These are phyloP conservation scores for Galerucella calmariensis DNA, from an alignment of 2,888 invertebrate species.

Conservation along the genomic window DNA sequence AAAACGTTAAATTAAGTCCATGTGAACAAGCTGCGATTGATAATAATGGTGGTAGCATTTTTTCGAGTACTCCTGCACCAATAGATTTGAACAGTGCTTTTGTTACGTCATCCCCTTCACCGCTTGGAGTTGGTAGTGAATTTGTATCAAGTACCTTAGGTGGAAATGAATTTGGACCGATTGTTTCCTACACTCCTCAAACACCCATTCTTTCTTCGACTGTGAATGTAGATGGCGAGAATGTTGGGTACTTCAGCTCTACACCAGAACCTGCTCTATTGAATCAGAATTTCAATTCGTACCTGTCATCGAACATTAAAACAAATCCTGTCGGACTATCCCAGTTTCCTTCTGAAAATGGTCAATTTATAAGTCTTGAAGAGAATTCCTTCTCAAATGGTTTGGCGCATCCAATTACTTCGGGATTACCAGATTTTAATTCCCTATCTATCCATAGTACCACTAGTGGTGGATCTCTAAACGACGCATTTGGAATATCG, in stretches of 20 bases:
- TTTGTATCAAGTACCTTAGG: slow-evolving; percentile 15
- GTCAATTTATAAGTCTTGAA: background rate
- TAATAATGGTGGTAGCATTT: background rate
- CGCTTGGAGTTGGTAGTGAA: background rate
- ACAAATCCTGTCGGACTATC: background rate
- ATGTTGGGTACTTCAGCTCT: background rate
- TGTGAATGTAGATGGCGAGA: background rate
- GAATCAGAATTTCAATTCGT: background rate
- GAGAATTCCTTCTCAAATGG: slow-evolving; percentile 12
- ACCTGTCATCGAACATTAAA: background rate
- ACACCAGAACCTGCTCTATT: background rate
- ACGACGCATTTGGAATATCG: slow-evolving; percentile 34
- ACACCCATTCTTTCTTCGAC: slow-evolving; percentile 23
- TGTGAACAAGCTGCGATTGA: slow-evolving; percentile 21
- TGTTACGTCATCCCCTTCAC: slow-evolving; percentile 28
- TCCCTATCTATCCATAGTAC: slow-evolving; percentile 1
- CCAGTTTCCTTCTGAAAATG: background rate
- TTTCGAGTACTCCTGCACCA: slow-evolving; percentile 25
- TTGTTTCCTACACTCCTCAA: no score
- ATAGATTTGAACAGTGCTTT: slow-evolving; percentile 15
- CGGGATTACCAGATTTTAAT: background rate
- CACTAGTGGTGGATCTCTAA: slow-evolving; percentile 28
- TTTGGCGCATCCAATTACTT: background rate
- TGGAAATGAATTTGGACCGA: slow-evolving; percentile 11
- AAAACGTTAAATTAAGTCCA: background rate